Base-by-base conservation (phyloP, 2,888 invertebrate species). In the Drosophila glabriapex region DNA sequence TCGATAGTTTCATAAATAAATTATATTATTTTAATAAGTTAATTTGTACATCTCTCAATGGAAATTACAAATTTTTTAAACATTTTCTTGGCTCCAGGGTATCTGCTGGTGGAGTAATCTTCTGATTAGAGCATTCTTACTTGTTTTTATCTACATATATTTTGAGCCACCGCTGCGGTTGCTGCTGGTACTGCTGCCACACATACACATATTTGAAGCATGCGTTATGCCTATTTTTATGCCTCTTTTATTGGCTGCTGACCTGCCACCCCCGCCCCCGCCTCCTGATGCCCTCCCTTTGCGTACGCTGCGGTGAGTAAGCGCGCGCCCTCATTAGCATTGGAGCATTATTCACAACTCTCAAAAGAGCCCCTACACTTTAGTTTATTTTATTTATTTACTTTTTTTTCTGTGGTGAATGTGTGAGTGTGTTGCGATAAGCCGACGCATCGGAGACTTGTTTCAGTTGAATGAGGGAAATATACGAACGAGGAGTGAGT, bases 191-290 rank as follows among this genome's bases (percentile, higher is more conserved):
- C 25, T 61, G 61, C 39, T 54, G 31, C 39, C 25, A 19, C 50
- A 35, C 19, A 14, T 28, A 28, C 50, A 64, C 62, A 79, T 82
- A 82, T 79, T 78, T 79, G 31, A 61, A 54, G 83, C 74, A 79
- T 78, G 83, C 83, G 79, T 68, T 82, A 61, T 79, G 79, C 74
- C 83, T 79, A 79, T 79, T 82, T 82, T 61, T 78, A 73, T 74
- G 53, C 82, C 78, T 62, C 79, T 78, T 78, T 78, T 73, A 82
- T 82, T 78, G 39, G 73, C 25, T 70, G 63, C 82, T 82, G 72
- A 71, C 67, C 67, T 61, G 43, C 41, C 66, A 39, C 31, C 33
- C 10, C 22, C 29, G 3, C 46, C 29, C 14, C 39, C 41, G 3
- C 31, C 41, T 22, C 43, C 31, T 19, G 9, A 9, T 54, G 33